These are phyloP conservation scores for Drosophila novamexicana DNA, from an alignment of 1,140 invertebrate species.

Conservation along the genomic window DNA sequence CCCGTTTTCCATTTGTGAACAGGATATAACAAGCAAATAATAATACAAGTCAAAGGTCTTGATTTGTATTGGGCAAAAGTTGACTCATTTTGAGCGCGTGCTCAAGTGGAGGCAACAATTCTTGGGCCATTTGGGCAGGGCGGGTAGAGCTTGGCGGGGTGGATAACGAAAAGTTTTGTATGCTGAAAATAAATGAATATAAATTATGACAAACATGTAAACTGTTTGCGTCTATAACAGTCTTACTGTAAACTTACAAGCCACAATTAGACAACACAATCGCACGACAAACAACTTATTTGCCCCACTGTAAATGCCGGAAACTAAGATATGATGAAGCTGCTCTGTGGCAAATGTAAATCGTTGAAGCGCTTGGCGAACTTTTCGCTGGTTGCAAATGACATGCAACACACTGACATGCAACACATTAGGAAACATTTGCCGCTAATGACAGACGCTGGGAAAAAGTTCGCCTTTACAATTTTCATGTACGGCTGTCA, in stretches of 20 bases:
- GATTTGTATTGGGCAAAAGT: slow-evolving; percentile 72
- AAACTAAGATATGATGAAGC: background rate
- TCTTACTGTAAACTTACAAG: background rate
- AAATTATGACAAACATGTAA: background rate
- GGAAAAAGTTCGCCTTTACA: slow-evolving; percentile 21
- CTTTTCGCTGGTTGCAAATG: slow-evolving; percentile 32
- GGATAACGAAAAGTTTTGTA: background rate
- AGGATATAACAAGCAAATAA: slow-evolving; percentile 54
- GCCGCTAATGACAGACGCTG: slow-evolving; percentile 42
- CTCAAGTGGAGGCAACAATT: slow-evolving; percentile 49
- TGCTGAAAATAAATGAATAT: slow-evolving; percentile 1
- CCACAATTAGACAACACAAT: slow-evolving; percentile 4
- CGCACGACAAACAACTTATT: background rate
- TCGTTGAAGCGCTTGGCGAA: slow-evolving; percentile 1
- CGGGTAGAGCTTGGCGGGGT: background rate
- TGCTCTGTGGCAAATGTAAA: background rate
- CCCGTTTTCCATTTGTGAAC: background rate
- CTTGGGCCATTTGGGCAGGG: background rate
- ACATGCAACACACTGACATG: slow-evolving; percentile 32
- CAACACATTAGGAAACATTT: slow-evolving; percentile 34
- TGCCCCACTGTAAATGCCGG: background rate
- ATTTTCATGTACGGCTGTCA: slow-evolving; percentile 14
- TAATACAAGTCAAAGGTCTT: slow-evolving; percentile 70
- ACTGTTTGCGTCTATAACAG: background rate
- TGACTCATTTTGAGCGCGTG: slow-evolving; percentile 65